These are phyloP conservation scores for Scaptodrosophila latifasciaeformis DNA, from an alignment of 2,888 invertebrate species.

Conservation along the genomic window DNA sequence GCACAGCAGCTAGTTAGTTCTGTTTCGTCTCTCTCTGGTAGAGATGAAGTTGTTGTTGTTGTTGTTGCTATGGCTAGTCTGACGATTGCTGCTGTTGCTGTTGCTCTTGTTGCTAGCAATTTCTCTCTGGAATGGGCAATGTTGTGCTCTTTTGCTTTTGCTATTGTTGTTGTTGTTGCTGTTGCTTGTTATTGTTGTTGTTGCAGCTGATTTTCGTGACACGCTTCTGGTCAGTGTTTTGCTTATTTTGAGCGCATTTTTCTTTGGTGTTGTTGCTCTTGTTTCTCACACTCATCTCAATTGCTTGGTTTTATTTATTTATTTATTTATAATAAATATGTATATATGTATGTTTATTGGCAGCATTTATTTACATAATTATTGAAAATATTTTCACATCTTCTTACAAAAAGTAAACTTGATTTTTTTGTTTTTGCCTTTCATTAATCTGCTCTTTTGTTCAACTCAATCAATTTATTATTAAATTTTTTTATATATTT, in stretches of 20 bases:
- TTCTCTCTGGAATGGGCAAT: background rate
- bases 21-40: no score
- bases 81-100: slow-evolving; percentile 23
- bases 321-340: slow-evolving; percentile 50
- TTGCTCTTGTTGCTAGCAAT: slow-evolving; percentile 6
- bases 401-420: no score
- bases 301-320: slow-evolving; percentile 60
- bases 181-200: slow-evolving; percentile 31
- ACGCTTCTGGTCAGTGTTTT: no score
- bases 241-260: no score
- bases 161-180: slow-evolving; percentile 20
- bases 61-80: slow-evolving; percentile 8
- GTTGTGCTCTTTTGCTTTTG: background rate
- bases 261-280: slow-evolving; percentile 16
- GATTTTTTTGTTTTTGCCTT: background rate
- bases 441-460: slow-evolving; percentile 5
- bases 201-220: no score
- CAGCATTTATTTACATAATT: slow-evolving; percentile 62
- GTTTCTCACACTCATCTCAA: slow-evolving; percentile 21
- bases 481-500: slow-evolving; percentile 18
- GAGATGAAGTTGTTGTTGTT: slow-evolving; percentile 50
- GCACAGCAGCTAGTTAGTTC: no score
- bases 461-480: slow-evolving; percentile 5
- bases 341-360: slow-evolving; percentile 33
- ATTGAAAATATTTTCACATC: slow-evolving; percentile 32